phyloP scores from a whole-genome alignment of 2,888 invertebrate genomes.

The Drosophila subquinaria region DNA sequence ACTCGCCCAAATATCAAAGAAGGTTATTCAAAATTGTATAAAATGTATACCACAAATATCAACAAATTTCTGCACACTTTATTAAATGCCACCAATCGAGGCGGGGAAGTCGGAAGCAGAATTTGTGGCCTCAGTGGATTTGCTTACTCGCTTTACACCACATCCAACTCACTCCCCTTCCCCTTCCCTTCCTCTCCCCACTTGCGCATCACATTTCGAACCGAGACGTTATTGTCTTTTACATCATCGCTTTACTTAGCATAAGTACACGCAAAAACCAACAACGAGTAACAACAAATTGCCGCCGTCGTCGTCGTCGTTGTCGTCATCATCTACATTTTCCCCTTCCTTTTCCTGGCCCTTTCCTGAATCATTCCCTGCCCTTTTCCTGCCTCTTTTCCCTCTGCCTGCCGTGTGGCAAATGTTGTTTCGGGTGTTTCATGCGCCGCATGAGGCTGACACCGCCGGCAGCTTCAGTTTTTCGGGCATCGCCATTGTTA shows the following conservation, averaged over 20 bases:
- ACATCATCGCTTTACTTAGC: conserved; percentile 81
- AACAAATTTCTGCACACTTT: conserved; percentile 74
- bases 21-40: conserved; percentile 48
- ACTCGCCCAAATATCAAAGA: conserved; percentile 49
- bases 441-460: conserved; percentile 71
- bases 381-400: neutral
- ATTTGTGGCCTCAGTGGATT: conserved; percentile 72
- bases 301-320: conserved; percentile 33
- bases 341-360: neutral
- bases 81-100: conserved; percentile 61
- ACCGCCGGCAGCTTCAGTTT: conserved; percentile 46
- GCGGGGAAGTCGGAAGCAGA: conserved; percentile 30
- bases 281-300: conserved; percentile 69
- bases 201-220: conserved; percentile 11
- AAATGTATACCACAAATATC: conserved; percentile 61
- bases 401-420: neutral
- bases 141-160: conserved; percentile 56
- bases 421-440: conserved; percentile 61
- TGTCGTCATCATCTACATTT: conserved; percentile 11
- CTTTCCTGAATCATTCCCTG: neutral
- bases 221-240: conserved; percentile 71
- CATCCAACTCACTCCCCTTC: neutral
- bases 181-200: neutral
- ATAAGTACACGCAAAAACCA: conserved; percentile 70
- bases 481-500: conserved; percentile 72